A percentile compares a stretch with the other conserved stretches of the same genome.
These are phyloP conservation scores for Harpalus rufipes DNA, from an alignment of 2,888 invertebrate genomes.

Conservation along the genomic window DNA sequence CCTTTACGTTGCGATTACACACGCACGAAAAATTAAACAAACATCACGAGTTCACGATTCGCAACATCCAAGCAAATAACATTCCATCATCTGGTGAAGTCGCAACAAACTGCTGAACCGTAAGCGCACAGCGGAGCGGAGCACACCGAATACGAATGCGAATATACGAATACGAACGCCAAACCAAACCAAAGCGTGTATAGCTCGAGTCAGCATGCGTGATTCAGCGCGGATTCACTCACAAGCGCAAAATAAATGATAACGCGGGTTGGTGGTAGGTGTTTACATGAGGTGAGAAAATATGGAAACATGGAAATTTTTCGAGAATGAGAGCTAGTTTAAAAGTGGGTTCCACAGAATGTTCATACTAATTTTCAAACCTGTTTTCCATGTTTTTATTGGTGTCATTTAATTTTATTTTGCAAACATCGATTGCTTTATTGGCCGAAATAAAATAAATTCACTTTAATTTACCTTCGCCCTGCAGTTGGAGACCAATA, in stretches of 20 bases:
- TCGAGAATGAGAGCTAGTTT: no score
- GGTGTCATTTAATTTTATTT: no score
- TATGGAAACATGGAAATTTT: not conserved
- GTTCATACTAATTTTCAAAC: not conserved
- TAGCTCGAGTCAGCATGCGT: not conserved
- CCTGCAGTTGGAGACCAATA: no score
- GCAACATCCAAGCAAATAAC: slow-evolving; percentile 49
- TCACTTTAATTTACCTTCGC: no score
- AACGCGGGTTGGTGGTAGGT: not conserved
- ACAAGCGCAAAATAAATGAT: not conserved
- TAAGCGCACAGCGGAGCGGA: no score
- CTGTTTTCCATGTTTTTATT: no score
- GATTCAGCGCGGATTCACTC: not conserved
- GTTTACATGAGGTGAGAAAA: not conserved
- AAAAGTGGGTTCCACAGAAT: no score
- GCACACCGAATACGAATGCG: no score
- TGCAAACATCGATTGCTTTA: no score
- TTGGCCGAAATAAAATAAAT: no score
- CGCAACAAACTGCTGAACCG: slow-evolving; percentile 8
- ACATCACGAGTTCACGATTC: slow-evolving; percentile 31
- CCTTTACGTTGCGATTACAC: slow-evolving; percentile 22
- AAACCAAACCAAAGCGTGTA: not conserved
- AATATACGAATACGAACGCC: not conserved
- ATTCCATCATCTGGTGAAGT: slow-evolving; percentile 55
- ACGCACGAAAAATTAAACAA: slow-evolving; percentile 60